Evolutionary conservation across 1,140 invertebrate genomes (phyloP).

Genomic region (Anoplophora glabripennis): DNA sequence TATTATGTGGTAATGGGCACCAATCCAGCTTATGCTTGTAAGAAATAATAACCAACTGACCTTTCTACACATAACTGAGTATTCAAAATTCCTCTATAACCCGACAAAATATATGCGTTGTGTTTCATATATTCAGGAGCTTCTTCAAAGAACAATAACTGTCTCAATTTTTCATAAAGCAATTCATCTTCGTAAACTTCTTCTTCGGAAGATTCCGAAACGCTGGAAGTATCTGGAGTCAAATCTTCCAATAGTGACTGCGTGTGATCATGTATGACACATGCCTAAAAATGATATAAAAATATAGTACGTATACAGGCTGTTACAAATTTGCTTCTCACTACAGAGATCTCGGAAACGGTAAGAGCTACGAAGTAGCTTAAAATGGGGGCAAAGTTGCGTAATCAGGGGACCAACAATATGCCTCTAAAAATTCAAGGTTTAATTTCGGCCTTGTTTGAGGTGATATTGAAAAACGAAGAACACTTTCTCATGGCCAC

Average conservation of each 20-base stretch:
- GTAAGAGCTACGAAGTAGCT: no score
- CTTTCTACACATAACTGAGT: slow-evolving; percentile 84
- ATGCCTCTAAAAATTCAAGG: no score
- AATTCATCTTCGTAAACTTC: slow-evolving; percentile 23
- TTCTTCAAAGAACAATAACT: slow-evolving; percentile 57
- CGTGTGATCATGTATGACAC: slow-evolving; percentile 23
- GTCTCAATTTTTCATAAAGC: slow-evolving; percentile 50
- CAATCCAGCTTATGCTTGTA: no score
- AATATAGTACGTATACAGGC: no score
- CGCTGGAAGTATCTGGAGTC: not conserved
- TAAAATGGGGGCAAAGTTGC: no score
- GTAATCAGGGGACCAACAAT: no score
- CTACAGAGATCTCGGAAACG: no score
- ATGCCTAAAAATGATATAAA: slow-evolving; percentile 13
- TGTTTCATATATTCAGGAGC: slow-evolving; percentile 73
- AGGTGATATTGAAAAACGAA: no score
- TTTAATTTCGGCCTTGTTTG: no score
- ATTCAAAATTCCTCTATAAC: slow-evolving; percentile 74
- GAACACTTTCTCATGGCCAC: no score
- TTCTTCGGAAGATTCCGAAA: slow-evolving; percentile 8
- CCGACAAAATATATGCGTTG: slow-evolving; percentile 67
- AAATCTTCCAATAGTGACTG: slow-evolving; percentile 33
- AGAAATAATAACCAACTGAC: slow-evolving; percentile 50
- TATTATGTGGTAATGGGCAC: no score
- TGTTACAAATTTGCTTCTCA: no score